phyloP scores from a whole-genome alignment of 1,140 invertebrate species.

The Bacillus rossius region DNA sequence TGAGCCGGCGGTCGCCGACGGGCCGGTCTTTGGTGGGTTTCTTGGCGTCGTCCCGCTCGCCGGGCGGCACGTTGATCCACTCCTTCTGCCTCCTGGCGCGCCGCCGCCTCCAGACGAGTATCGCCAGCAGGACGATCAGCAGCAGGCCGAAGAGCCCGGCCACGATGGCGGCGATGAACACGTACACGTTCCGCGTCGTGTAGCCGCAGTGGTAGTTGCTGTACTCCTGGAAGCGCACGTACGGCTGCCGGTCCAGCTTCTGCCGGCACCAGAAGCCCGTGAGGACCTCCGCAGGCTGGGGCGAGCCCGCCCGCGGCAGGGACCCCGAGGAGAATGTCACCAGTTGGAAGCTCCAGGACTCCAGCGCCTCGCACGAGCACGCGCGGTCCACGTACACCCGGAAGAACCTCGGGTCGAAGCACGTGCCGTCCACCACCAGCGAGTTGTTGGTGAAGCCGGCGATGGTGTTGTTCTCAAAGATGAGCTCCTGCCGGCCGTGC shows the following conservation, averaged over 20 bases:
- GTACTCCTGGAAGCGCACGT: constrained; percentile 5
- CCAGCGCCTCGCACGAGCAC: constrained; percentile 52
- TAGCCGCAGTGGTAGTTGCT: background rate
- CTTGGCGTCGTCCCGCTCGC: background rate
- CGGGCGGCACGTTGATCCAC: constrained; percentile 3
- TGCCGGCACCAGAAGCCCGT: background rate
- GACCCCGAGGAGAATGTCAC: background rate
- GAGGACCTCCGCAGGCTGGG: background rate
- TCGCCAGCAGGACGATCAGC: background rate
- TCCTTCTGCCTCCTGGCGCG: background rate
- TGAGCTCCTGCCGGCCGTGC: constrained; percentile 44
- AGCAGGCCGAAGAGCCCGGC: background rate
- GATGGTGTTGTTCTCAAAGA: constrained; percentile 61
- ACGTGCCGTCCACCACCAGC: constrained; percentile 49
- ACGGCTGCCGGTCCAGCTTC: background rate
- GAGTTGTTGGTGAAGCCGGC: constrained; percentile 48
- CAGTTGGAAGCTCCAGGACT: constrained; percentile 33
- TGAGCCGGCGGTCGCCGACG: constrained; percentile 26
- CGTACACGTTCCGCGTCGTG: background rate
- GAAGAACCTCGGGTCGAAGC: constrained; percentile 49
- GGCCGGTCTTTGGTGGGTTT: background rate
- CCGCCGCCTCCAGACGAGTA: background rate
- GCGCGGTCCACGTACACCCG: constrained; percentile 51
- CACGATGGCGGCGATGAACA: constrained; percentile 1
- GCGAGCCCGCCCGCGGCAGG: background rate